These are phyloP conservation scores for Hoplostethus mediterraneus DNA, from an alignment of 2,797 vertebrate species.

Conservation along the genomic window DNA sequence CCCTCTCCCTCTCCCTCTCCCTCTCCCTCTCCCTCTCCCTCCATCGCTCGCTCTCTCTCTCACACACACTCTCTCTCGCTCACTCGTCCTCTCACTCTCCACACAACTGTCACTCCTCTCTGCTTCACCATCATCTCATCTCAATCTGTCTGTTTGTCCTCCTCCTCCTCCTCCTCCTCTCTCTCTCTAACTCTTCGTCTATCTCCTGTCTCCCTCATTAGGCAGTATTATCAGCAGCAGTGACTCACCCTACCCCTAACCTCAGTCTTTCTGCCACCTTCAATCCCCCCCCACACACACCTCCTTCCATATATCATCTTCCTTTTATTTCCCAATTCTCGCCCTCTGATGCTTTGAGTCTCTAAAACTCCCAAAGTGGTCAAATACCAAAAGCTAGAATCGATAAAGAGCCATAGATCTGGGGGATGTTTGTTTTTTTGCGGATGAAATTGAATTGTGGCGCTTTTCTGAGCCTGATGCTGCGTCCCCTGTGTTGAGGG, in stretches of 20 bases:
- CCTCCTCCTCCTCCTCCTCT: too few species aligned
- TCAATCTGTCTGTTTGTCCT: conserved; percentile 5
- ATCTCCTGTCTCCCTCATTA: conserved; percentile 34
- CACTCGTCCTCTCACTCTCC: conserved; percentile 26
- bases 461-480: conserved; percentile 54
- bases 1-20: conserved; percentile 21
- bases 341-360: conserved; percentile 23
- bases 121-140: conserved; percentile 29
- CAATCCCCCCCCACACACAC: neutral
- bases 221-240: neutral
- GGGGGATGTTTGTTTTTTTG: conserved; percentile 60
- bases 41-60: conserved; percentile 26
- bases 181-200: conserved; percentile 24
- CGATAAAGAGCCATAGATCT: conserved; percentile 57
- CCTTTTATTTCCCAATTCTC: conserved; percentile 28
- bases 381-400: conserved; percentile 45
- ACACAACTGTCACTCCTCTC: conserved; percentile 19
- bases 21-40: conserved; percentile 28
- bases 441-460: conserved; percentile 56
- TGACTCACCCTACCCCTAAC: conserved; percentile 8
- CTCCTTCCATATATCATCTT: conserved; percentile 26
- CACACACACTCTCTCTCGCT: conserved; percentile 26
- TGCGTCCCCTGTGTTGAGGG: conserved; percentile 46
- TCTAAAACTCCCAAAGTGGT: conserved; percentile 23
- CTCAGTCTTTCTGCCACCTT: conserved; percentile 18